Percentiles rank a stretch among this genome's conserved stretches.
Evolutionary conservation across 35 echinoderm and acorn worm species (phyloP).

Genomic region (Ophiothrix spiculata): DNA sequence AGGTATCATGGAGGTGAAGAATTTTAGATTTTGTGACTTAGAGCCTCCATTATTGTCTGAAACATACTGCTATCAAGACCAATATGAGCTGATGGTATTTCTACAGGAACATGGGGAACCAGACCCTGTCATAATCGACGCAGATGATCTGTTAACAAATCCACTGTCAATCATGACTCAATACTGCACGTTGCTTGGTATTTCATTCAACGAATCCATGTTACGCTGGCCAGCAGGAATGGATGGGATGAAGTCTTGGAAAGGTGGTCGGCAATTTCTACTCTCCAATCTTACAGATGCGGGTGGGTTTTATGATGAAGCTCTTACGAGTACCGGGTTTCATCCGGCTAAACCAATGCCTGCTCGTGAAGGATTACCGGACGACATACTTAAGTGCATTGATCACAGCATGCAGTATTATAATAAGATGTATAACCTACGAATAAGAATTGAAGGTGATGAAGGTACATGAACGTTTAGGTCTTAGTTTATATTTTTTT

Average conservation of each 20-base stretch:
- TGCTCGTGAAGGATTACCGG: neutral
- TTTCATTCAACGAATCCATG: neutral
- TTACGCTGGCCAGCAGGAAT: neutral
- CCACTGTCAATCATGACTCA: neutral
- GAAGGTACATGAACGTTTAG: no score
- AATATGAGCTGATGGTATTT: neutral
- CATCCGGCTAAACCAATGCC: neutral
- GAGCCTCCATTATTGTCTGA: neutral
- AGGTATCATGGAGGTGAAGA: neutral
- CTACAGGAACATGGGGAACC: neutral
- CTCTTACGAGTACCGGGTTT: neutral
- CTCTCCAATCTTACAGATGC: neutral
- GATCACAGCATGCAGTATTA: neutral
- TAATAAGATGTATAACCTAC: neutral
- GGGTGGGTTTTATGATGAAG: neutral
- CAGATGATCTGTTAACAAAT: conserved; percentile 14
- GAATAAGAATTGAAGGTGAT: neutral
- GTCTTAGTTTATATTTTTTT: no score
- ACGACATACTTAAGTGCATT: neutral
- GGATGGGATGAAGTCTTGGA: neutral
- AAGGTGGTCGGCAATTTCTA: neutral
- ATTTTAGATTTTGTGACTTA: neutral
- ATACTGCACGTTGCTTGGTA: conserved; percentile 2
- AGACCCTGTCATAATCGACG: neutral
- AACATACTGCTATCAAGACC: neutral